Percentiles rank a stretch among this genome's conserved stretches.
phyloP scores from a whole-genome alignment of 2,888 invertebrate genomes.

The Thera obeliscata region DNA sequence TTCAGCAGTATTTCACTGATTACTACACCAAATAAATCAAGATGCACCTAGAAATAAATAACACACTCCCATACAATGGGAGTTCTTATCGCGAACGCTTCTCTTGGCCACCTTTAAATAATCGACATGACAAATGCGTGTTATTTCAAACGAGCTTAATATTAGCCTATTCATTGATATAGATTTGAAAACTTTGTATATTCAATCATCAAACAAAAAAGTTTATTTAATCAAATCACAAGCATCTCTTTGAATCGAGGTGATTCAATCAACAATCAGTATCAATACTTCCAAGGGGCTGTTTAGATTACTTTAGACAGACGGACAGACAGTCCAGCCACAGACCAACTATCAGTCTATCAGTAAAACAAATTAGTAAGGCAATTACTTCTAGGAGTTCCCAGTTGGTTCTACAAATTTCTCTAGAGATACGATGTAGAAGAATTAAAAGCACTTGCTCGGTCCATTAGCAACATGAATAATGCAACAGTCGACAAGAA shows the following conservation, averaged over 20 bases:
- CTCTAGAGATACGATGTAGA: conserved; percentile 22
- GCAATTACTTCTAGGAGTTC: not conserved
- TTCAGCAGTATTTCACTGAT: too few species aligned
- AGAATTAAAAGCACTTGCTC: conserved; percentile 33
- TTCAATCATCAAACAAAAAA: not conserved
- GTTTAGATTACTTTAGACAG: not conserved
- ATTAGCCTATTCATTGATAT: too few species aligned
- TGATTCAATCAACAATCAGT: not conserved
- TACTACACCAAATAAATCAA: too few species aligned
- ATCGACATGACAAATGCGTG: too few species aligned
- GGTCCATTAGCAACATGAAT: conserved; percentile 37
- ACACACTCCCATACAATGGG: too few species aligned
- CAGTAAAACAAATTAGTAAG: not conserved
- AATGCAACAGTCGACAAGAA: conserved; percentile 38
- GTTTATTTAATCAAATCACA: not conserved
- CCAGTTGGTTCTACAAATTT: not conserved
- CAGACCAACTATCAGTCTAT: not conserved
- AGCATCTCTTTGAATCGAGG: not conserved
- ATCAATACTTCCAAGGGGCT: not conserved
- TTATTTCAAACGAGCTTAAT: too few species aligned
- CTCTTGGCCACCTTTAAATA: too few species aligned
- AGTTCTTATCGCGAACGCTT: too few species aligned
- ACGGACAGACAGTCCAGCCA: not conserved
- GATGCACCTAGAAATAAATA: too few species aligned
- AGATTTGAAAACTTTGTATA: too few species aligned